These are phyloP conservation scores for Leptinotarsa tumamoca DNA, from an alignment of 2,888 invertebrate species.

Conservation along the genomic window DNA sequence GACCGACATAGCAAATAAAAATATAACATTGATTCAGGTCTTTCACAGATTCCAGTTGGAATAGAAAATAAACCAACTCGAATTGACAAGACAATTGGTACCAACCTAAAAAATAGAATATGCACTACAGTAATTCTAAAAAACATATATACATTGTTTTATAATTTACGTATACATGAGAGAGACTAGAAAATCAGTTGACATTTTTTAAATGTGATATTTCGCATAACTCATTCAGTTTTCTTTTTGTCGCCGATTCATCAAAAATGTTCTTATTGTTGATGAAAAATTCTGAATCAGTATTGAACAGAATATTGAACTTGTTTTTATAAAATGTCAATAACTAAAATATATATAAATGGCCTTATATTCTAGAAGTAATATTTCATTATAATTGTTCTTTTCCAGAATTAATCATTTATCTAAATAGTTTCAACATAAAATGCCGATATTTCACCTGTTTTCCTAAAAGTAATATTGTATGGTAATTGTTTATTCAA, in stretches of 20 bases:
- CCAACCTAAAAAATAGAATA: slow-evolving; percentile 46
- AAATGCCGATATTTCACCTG: no score
- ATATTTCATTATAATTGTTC: no score
- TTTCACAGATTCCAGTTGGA: slow-evolving; percentile 36
- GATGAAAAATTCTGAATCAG: no score
- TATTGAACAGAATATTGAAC: no score
- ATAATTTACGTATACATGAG: slow-evolving; percentile 58
- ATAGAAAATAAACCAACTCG: slow-evolving; percentile 1
- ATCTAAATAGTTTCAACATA: no score
- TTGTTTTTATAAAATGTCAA: no score
- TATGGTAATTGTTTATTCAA: no score
- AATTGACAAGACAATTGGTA: slow-evolving; percentile 30
- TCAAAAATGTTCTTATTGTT: no score
- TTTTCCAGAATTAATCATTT: no score
- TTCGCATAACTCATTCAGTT: background rate
- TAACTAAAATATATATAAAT: no score
- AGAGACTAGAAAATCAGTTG: slow-evolving; percentile 25
- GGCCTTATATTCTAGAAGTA: no score
- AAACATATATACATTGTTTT: slow-evolving; percentile 61
- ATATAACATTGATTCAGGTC: slow-evolving; percentile 50
- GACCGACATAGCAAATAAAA: slow-evolving; percentile 67
- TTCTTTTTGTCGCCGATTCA: background rate
- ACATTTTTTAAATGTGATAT: background rate
- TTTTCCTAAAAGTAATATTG: no score
- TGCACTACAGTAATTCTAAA: slow-evolving; percentile 54